A percentile compares a stretch with the other conserved stretches of the same genome.
Evolutionary conservation across 2,113 vertebrate species (phyloP).

Genomic region (Cyrtonyx montezumae): DNA sequence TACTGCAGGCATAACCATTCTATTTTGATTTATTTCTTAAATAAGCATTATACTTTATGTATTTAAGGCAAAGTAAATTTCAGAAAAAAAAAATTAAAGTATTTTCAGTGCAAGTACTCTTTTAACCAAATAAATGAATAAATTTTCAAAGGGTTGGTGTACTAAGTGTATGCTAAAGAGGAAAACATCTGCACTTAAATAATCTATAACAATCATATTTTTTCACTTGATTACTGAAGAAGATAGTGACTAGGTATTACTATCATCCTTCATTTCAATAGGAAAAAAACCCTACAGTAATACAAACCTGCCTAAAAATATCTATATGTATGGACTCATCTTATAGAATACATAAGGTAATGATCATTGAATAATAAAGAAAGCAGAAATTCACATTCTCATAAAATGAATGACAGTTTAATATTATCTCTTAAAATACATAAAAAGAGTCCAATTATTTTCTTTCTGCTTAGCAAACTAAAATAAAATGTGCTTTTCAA

Average conservation of each 20-base stretch:
- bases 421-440: constrained; percentile 50
- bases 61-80: constrained; percentile 39
- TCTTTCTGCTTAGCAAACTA: constrained; percentile 46
- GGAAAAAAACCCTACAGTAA: constrained; percentile 4
- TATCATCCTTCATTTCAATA: constrained; percentile 49
- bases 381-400: constrained; percentile 64
- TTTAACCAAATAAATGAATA: constrained; percentile 4
- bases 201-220: constrained; percentile 70
- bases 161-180: constrained; percentile 67
- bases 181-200: constrained; percentile 81
- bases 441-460: constrained; percentile 52
- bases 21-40: neutral
- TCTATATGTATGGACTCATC: constrained; percentile 72
- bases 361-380: constrained; percentile 75
- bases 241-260: constrained; percentile 60
- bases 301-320: constrained; percentile 39
- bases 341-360: constrained; percentile 78
- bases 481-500: constrained; percentile 10
- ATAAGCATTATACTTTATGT: neutral
- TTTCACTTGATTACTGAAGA: constrained; percentile 74
- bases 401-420: constrained; percentile 66
- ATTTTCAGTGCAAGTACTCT: neutral
- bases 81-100: neutral
- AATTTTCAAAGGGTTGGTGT: constrained; percentile 80
- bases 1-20: neutral